phyloP scores from a whole-genome alignment of 2,113 vertebrate genomes.

The Daboia siamensis region DNA sequence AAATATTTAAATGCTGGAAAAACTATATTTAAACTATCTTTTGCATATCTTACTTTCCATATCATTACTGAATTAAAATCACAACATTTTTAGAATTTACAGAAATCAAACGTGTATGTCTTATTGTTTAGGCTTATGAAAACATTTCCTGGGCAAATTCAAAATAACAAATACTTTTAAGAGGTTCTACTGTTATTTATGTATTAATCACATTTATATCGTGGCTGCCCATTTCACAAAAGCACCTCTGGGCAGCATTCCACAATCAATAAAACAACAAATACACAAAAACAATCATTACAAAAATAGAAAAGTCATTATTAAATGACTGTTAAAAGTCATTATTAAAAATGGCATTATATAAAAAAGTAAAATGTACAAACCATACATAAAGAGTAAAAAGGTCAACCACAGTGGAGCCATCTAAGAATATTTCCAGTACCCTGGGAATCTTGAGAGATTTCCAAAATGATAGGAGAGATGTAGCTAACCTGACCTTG shows the following conservation, averaged over 20 bases:
- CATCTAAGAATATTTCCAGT: background rate
- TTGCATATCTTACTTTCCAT: constrained; percentile 72
- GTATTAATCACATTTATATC: background rate
- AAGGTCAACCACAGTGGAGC: background rate
- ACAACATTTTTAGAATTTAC: constrained; percentile 77
- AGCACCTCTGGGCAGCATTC: background rate
- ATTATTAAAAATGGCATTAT: background rate
- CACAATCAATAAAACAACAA: background rate
- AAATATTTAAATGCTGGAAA: constrained; percentile 55
- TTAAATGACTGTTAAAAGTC: background rate
- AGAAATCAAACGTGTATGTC: constrained; percentile 68
- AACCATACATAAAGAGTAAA: background rate
- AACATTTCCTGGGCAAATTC: constrained; percentile 57
- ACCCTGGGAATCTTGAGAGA: background rate
- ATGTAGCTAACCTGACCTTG: background rate
- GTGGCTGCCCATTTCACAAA: background rate
- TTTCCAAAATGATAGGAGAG: background rate
- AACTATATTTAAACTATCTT: constrained; percentile 64
- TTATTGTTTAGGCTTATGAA: constrained; percentile 73
- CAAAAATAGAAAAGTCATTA: background rate
- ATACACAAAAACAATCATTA: background rate
- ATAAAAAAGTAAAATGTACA: background rate
- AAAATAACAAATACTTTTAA: constrained; percentile 49
- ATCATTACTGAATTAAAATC: constrained; percentile 67
- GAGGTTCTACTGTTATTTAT: constrained; percentile 8